A percentile compares a stretch with the other conserved stretches of the same genome.
Evolutionary conservation across 2,113 vertebrate species (phyloP).

Genomic region (Onychorhynchus coronatus): DNA sequence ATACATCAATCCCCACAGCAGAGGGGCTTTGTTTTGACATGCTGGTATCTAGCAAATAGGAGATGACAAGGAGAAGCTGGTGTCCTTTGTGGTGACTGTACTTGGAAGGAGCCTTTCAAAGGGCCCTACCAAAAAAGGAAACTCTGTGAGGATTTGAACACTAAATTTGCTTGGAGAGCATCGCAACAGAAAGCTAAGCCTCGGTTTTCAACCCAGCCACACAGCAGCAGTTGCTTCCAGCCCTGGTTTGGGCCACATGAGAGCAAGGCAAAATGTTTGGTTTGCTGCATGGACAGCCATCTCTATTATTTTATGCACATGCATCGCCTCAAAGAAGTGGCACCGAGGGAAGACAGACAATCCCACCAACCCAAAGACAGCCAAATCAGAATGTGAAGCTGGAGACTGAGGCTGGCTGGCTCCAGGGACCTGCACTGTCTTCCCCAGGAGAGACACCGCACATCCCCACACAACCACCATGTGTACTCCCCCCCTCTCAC

Average conservation of each 20-base stretch:
- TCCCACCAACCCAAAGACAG: not conserved
- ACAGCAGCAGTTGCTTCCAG: not conserved
- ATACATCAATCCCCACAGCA: not conserved
- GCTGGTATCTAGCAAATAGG: not conserved
- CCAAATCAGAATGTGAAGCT: not conserved
- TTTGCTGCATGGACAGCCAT: not conserved
- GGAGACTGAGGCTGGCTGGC: not conserved
- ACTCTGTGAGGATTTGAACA: not conserved
- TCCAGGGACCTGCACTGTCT: not conserved
- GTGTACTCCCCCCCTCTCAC: not conserved
- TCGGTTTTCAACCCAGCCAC: not conserved
- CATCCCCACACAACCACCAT: fast-evolving
- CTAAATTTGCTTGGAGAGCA: not conserved
- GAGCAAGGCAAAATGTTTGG: not conserved
- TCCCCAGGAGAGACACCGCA: fast-evolving
- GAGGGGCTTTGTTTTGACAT: not conserved
- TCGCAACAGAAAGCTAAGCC: not conserved
- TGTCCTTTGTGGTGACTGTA: not conserved
- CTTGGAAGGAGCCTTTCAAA: not conserved
- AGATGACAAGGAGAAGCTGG: not conserved
- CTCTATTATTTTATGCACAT: not conserved
- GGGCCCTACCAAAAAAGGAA: not conserved
- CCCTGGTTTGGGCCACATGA: not conserved
- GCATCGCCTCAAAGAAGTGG: fast-evolving
- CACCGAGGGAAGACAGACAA: not conserved